Base-by-base conservation (phyloP, 2,113 vertebrate genomes). In the Chrysochloris asiatica region DNA sequence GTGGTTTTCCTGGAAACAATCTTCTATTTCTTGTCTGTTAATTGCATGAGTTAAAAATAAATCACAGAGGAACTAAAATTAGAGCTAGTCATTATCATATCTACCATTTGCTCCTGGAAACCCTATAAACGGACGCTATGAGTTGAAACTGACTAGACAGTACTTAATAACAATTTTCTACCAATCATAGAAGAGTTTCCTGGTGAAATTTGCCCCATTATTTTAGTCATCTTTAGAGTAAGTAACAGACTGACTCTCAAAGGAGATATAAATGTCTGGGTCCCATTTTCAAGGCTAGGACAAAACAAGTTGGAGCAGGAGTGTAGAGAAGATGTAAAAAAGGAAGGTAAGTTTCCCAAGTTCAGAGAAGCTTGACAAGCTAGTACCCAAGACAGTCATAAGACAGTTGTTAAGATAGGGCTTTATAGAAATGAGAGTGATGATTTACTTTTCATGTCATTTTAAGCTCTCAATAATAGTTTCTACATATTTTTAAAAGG, bases 21-120 rank as follows among this genome's bases (percentile, higher is more conserved):
- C 16, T 75, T 72, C 50, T 65, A 52, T 50, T 83, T 91, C n/a
- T n/a, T 91, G 52, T 91, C 86, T 73, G 41, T 71, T 91, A 93
- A 80, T 83, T 87, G 65, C 3, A 9, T 79, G 54, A 56, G 47
- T 56, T 89, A 84, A 87, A 89, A 94, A 87, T 71, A 87, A 59
- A 84, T n/a, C 77, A 28, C 28, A 50, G 41, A 22, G 54, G 24
- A 41, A 45, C 28, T 86, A 88, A 80, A 80, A 75, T 86, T 78
- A 86, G 38, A 85, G 8, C 67, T 11, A 59, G 33, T 24, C 22
- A 11, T 72, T 89, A 69, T 43, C 11, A n/a, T n/a, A n/a, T n/a
- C n/a, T n/a, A n/a, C n/a, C n/a, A n/a, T n/a, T n/a, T n/a, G n/a
- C n/a, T n/a, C n/a, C n/a, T n/a, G n/a, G n/a, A n/a, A n/a, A n/a